These are phyloP conservation scores for Anneissia japonica DNA, from an alignment of 35 echinoderm and acorn worm species.

Conservation along the genomic window DNA sequence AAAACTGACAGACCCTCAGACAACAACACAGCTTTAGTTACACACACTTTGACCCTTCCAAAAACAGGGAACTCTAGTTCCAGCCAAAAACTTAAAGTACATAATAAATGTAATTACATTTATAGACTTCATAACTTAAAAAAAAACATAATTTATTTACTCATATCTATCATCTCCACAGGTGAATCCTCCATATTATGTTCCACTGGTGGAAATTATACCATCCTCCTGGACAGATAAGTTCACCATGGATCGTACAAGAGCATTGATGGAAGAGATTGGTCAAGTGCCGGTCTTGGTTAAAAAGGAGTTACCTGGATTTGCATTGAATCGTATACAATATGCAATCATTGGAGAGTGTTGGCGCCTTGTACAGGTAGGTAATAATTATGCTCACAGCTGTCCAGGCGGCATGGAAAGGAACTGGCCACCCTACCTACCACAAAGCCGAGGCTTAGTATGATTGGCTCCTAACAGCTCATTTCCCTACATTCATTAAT, in stretches of 20 bases:
- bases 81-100: too few species aligned
- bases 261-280: constrained; percentile 49
- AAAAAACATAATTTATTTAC: too few species aligned
- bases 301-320: constrained; percentile 57
- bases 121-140: neutral
- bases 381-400: too few species aligned
- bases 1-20: too few species aligned
- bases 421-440: too few species aligned
- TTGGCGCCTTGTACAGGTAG: constrained; percentile 63
- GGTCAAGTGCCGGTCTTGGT: constrained; percentile 64
- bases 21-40: too few species aligned
- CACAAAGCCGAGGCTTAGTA: too few species aligned
- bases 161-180: neutral
- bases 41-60: too few species aligned
- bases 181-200: constrained; percentile 78
- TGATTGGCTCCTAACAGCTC: too few species aligned
- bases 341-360: constrained; percentile 62
- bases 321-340: constrained; percentile 66
- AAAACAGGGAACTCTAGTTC: too few species aligned
- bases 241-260: constrained; percentile 23
- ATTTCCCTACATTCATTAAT: too few species aligned
- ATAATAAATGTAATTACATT: neutral
- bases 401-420: too few species aligned
- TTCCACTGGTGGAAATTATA: constrained; percentile 68
- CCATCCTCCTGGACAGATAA: constrained; percentile 63